phyloP scores from a whole-genome alignment of 2,888 invertebrate genomes.

The Hirtodrosophila duncani region DNA sequence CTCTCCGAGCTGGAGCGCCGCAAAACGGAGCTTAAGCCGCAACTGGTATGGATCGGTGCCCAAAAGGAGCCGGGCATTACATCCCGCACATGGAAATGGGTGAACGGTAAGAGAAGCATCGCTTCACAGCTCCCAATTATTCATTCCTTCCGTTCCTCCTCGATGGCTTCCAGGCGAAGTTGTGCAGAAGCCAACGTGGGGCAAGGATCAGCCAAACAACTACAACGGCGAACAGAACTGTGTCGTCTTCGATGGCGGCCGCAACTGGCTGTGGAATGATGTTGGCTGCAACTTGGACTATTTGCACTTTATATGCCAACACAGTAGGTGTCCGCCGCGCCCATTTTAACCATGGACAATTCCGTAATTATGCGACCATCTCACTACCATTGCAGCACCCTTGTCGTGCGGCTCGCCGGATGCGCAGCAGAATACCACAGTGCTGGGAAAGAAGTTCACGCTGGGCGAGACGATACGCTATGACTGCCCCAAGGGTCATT shows the following conservation, averaged over 20 bases:
- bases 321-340: slow-evolving; percentile 83
- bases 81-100: slow-evolving; percentile 93
- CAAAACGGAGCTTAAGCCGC: slow-evolving; percentile 88
- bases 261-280: slow-evolving; percentile 96
- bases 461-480: slow-evolving; percentile 87
- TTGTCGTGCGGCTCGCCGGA: slow-evolving; percentile 93
- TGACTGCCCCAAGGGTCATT: slow-evolving; percentile 89
- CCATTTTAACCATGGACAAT: too few species aligned
- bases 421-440: slow-evolving; percentile 89
- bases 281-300: slow-evolving; percentile 96
- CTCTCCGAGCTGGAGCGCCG: slow-evolving; percentile 89
- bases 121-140: neutral
- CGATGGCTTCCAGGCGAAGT: slow-evolving; percentile 85
- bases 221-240: slow-evolving; percentile 97
- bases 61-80: slow-evolving; percentile 91
- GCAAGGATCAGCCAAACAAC: slow-evolving; percentile 95
- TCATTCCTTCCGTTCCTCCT: neutral
- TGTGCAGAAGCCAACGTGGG: slow-evolving; percentile 91
- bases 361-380: neutral
- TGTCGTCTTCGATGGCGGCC: slow-evolving; percentile 93
- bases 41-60: slow-evolving; percentile 94
- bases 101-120: slow-evolving; percentile 83
- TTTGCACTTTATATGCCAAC: slow-evolving; percentile 94
- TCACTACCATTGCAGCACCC: slow-evolving; percentile 82
- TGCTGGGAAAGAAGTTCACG: slow-evolving; percentile 83